Percentiles rank a stretch among this genome's conserved stretches.
These are phyloP conservation scores for Lichenostomus cassidix DNA, from an alignment of 2,113 vertebrate species.

Conservation along the genomic window DNA sequence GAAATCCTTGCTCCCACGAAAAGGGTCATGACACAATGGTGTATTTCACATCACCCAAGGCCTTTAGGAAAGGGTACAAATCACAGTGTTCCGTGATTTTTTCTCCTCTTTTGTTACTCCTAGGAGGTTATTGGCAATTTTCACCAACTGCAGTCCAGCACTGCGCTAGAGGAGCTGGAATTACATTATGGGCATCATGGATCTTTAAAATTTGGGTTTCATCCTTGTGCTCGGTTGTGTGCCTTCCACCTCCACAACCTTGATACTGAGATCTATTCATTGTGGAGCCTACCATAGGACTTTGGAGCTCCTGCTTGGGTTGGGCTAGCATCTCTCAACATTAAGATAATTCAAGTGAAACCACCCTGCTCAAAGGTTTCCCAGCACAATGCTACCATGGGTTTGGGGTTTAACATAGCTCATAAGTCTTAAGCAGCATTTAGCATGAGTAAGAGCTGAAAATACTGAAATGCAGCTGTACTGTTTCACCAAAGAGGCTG, in stretches of 20 bases:
- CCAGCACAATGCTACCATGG: neutral
- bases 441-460: neutral
- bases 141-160: neutral
- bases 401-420: neutral
- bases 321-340: neutral
- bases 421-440: neutral
- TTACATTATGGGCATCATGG: neutral
- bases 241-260: neutral
- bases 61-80: neutral
- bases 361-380: neutral
- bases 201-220: neutral
- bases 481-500: neutral
- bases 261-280: neutral
- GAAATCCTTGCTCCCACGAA: neutral
- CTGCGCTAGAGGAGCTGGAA: neutral
- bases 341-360: neutral
- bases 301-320: neutral
- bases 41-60: neutral
- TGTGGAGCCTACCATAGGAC: neutral
- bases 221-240: neutral
- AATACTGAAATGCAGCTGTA: neutral
- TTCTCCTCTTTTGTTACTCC: neutral
- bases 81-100: neutral
- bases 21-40: neutral
- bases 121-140: neutral